Percentiles rank a stretch among this genome's conserved stretches.
phyloP scores from a whole-genome alignment of 2,888 invertebrate species.

The Himalopsyche kuldschensis region DNA sequence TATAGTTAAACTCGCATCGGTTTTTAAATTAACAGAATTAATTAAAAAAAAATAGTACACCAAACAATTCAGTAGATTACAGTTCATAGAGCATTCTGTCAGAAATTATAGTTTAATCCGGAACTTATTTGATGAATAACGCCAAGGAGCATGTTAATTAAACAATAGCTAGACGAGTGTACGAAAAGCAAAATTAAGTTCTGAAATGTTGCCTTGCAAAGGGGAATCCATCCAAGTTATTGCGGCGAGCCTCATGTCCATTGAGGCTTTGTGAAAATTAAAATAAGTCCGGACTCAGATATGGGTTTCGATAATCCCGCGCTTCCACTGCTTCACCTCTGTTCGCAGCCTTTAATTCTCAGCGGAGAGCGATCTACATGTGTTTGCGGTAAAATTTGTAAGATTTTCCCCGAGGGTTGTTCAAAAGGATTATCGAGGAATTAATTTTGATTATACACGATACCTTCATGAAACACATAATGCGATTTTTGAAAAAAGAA shows the following conservation, averaged over 20 bases:
- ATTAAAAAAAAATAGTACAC: too few relatives aligned
- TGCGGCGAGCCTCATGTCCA: not conserved
- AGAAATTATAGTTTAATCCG: not conserved
- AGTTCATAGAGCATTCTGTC: too few relatives aligned
- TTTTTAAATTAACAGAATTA: too few relatives aligned
- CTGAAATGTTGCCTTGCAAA: not conserved
- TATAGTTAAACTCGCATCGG: too few relatives aligned
- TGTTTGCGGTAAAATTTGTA: not conserved
- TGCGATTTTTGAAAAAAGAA: too few relatives aligned
- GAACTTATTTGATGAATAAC: not conserved
- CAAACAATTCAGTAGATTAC: too few relatives aligned
- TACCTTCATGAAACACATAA: too few relatives aligned
- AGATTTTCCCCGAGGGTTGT: not conserved
- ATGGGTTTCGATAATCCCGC: not conserved
- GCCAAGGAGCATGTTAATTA: not conserved
- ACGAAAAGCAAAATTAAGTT: not conserved
- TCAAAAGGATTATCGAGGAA: not conserved
- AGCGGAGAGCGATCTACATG: not conserved
- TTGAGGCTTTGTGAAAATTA: not conserved
- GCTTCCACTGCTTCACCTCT: not conserved
- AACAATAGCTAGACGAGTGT: not conserved
- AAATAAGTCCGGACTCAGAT: not conserved
- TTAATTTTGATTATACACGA: not conserved
- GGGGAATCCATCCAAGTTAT: not conserved
- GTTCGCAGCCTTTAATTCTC: not conserved